A percentile compares a stretch with the other conserved stretches of the same genome.
phyloP scores from a whole-genome alignment of 2,113 vertebrate species.

The Phrynosoma platyrhinos region DNA sequence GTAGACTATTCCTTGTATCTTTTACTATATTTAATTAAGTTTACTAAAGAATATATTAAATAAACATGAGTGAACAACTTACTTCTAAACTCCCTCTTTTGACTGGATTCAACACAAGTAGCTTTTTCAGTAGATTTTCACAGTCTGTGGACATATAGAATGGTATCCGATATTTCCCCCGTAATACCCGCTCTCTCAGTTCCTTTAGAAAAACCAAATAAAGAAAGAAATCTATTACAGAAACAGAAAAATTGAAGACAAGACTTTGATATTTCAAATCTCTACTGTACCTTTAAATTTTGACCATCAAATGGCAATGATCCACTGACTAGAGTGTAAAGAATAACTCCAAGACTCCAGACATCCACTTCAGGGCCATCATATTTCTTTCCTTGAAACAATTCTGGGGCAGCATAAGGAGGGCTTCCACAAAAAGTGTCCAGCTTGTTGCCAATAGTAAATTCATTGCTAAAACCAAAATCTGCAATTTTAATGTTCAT shows the following conservation, averaged over 20 bases:
- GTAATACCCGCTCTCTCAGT: conserved; percentile 92
- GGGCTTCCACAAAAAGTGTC: conserved; percentile 98
- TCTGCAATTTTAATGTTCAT: conserved; percentile 99
- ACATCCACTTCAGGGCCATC: conserved; percentile 97
- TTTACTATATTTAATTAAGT: neutral
- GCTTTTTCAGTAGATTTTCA: conserved; percentile 97
- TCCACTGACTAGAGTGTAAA: conserved; percentile 96
- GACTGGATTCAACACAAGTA: conserved; percentile 93
- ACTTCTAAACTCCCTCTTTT: conserved; percentile 97
- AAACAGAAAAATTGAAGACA: neutral
- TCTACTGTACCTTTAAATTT: conserved; percentile 90
- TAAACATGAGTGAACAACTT: conserved; percentile 56
- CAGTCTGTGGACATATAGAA: conserved; percentile 99
- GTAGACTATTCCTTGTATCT: neutral
- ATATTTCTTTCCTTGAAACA: conserved; percentile 98
- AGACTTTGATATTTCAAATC: neutral
- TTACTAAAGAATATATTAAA: neutral
- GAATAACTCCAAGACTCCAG: conserved; percentile 96
- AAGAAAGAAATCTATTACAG: neutral
- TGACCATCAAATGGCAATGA: conserved; percentile 96
- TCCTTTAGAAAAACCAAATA: conserved; percentile 75
- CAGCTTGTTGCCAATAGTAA: conserved; percentile 94
- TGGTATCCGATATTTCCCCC: conserved; percentile 97
- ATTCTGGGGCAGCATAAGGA: conserved; percentile 93
- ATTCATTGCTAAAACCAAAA: conserved; percentile 98